A percentile compares a stretch with the other conserved stretches of the same genome.
Evolutionary conservation across 2,113 vertebrate genomes (phyloP).

Genomic region (Carassius gibelio): DNA sequence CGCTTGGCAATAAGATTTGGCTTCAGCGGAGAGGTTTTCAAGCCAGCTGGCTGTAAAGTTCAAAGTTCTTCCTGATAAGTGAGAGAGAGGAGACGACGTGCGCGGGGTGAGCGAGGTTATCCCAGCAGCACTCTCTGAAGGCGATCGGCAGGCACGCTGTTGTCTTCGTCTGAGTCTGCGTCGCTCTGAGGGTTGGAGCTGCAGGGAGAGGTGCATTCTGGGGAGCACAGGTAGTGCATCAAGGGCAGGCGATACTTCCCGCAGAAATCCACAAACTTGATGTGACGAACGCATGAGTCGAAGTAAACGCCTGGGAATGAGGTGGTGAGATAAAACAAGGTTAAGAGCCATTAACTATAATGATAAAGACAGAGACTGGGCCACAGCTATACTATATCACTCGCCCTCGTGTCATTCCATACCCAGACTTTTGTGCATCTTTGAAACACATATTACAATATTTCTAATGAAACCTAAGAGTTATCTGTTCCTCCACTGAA

Average conservation of each 20-base stretch:
- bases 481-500: too few species aligned
- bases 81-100: not conserved
- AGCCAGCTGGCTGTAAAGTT: constrained; percentile 7
- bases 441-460: too few species aligned
- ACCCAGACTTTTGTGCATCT: too few species aligned
- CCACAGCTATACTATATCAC: too few species aligned
- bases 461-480: too few species aligned
- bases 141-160: constrained; percentile 84
- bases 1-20: constrained; percentile 39
- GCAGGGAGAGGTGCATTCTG: constrained; percentile 93
- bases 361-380: too few species aligned
- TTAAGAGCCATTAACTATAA: not conserved
- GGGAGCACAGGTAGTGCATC: constrained; percentile 99
- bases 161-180: constrained; percentile 93
- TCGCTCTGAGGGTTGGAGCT: constrained; percentile 88
- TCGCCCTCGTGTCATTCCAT: too few species aligned
- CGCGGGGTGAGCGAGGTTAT: constrained; percentile 64
- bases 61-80: constrained; percentile 31
- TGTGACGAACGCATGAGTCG: constrained; percentile 95
- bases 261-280: constrained; percentile 99
- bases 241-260: constrained; percentile 96
- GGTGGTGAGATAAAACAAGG: not conserved
- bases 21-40: constrained; percentile 21
- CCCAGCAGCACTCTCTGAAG: constrained; percentile 97
- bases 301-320: constrained; percentile 90